A percentile compares a stretch with the other conserved stretches of the same genome.
phyloP scores from a whole-genome alignment of 2,888 invertebrate species.

The Strigamia transsilvanica region DNA sequence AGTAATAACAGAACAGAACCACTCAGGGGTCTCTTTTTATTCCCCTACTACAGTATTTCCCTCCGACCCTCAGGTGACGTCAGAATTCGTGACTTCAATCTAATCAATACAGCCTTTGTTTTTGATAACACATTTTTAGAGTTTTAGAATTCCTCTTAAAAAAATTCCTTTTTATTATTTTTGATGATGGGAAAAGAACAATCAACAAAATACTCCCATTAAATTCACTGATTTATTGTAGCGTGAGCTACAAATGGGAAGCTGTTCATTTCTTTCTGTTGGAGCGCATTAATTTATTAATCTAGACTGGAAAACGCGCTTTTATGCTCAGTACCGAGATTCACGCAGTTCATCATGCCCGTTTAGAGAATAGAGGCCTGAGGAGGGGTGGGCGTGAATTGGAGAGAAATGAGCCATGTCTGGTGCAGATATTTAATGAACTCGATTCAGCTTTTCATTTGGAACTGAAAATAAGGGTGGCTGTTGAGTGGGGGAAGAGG shows the following conservation, averaged over 20 bases:
- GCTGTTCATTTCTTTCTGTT: constrained; percentile 40
- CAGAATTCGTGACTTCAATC: constrained; percentile 35
- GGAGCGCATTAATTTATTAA: constrained; percentile 49
- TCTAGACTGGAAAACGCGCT: constrained; percentile 46
- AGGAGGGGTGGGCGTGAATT: constrained; percentile 49
- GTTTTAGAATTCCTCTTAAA: background rate
- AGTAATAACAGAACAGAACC: constrained; percentile 12
- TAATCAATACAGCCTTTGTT: constrained; percentile 1
- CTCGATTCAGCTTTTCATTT: constrained; percentile 49
- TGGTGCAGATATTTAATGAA: constrained; percentile 48
- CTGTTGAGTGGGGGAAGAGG: constrained; percentile 49
- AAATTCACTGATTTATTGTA: constrained; percentile 39
- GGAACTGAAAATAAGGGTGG: constrained; percentile 46
- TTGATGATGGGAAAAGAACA: background rate
- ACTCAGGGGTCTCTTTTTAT: constrained; percentile 16
- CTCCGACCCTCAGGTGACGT: constrained; percentile 43
- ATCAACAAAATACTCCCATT: constrained; percentile 35
- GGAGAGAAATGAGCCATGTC: constrained; percentile 49
- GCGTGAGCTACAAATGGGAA: constrained; percentile 47
- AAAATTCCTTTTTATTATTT: background rate
- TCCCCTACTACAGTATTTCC: background rate
- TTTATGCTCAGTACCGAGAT: constrained; percentile 47
- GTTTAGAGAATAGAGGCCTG: constrained; percentile 45
- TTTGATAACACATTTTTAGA: background rate
- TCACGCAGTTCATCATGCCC: constrained; percentile 46